Conservation (phyloP, 1,140 invertebrate species). For the Drosophila sp. region DNA sequence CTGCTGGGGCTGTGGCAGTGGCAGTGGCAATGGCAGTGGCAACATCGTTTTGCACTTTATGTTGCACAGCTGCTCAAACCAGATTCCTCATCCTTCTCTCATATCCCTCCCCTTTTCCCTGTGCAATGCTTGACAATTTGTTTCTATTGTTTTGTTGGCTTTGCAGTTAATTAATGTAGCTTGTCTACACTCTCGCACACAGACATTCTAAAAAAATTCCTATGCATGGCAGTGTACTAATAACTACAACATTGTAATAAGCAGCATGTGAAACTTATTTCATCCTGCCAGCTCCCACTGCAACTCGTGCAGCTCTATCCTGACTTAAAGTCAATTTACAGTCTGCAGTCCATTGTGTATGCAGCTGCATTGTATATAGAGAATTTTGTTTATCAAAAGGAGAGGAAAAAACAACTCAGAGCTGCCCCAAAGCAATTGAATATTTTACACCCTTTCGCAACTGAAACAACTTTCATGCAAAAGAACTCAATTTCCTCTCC, state of each 20-base stretch:
- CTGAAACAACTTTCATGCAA: not conserved
- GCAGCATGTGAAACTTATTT: constrained; percentile 27
- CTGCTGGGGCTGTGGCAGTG: not conserved
- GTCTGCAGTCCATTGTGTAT: constrained; percentile 42
- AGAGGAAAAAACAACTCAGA: not conserved
- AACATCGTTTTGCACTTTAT: constrained; percentile 44
- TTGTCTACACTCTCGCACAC: constrained; percentile 9
- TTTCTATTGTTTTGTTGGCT: constrained; percentile 33
- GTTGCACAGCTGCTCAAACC: constrained; percentile 1
- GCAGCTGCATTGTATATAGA: constrained; percentile 47
- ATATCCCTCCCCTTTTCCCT: not conserved
- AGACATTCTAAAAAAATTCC: constrained; percentile 16
- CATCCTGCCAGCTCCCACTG: constrained; percentile 19
- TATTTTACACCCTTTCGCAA: not conserved
- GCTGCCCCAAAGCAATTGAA: not conserved
- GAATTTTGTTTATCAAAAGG: constrained; percentile 47
- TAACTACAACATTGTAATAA: constrained; percentile 42
- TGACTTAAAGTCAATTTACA: constrained; percentile 47
- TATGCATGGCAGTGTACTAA: constrained; percentile 16
- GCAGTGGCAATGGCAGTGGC: constrained; percentile 13
- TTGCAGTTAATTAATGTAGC: constrained; percentile 47
- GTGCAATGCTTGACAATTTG: constrained; percentile 29
- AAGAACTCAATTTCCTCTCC: too few species aligned
- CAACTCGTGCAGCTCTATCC: constrained; percentile 6
- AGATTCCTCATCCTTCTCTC: not conserved